Evolutionary conservation across 2,113 vertebrate genomes (phyloP), one percentile per base, ranked within the genome.

Genomic region (Sigmodon hispidus): DNA sequence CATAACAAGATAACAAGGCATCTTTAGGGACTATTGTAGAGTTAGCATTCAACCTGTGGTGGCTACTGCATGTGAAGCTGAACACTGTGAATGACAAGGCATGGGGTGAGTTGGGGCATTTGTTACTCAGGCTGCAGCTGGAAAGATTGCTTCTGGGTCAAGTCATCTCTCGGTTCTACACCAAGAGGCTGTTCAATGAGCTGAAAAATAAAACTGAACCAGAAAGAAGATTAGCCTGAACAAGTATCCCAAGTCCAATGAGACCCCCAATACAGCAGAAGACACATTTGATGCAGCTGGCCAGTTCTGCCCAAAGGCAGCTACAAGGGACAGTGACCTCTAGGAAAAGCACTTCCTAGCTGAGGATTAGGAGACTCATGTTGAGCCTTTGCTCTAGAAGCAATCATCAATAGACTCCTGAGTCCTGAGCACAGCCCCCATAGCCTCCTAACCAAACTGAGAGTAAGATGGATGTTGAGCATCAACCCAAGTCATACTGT

Each of bases 51-150:
- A 26, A 1, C 50, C n/a, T 67, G 5, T 22, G 63, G 40, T 48
- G 31, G 7, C 12, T 5, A 29, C 43, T 70, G 4, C 31, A n/a
- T 22, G 29, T 59, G 70, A 84, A 76, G 57, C 48, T 52, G 34
- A 48, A 12, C n/a, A 89, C 3, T 10, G 48, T 61, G 69, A 72
- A 83, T 48, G 59, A 72, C 85, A 73, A 61, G 52, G 5, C 29
- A 50, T 63, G 40, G 9, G 19, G 21, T 31, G 43, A 61, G 22
- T 72, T 48, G 65, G 79, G 50, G 21, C 11, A n/a, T 95, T 95
- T 91, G 48, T 57, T 88, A 88, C 88, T 94, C 96, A 94, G 88
- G 48, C 57, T 77, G 40, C 3, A 45, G 24, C 67, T 19, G 19
- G 90, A 92, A 90, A 76, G 69, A 70, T 13, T 91, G 17, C 24